Evolutionary conservation across 2,797 vertebrate genomes (phyloP), one percentile per base, ranked within the genome.

Genomic region (Chaetodon trifasciatus): DNA sequence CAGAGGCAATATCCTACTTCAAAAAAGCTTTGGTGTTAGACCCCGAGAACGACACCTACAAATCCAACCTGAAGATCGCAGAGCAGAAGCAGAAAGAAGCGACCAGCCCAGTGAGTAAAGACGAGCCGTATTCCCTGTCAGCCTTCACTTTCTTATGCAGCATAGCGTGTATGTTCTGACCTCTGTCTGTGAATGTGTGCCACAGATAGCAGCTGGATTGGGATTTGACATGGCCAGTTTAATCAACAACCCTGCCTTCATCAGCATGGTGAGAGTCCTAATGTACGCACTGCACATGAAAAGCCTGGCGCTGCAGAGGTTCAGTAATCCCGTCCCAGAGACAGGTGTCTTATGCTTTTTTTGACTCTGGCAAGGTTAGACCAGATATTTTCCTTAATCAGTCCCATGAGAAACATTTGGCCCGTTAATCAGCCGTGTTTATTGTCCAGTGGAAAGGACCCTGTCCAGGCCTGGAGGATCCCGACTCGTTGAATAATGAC

Each of bases 231-330:
- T 99, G 98, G 97, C 98, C 42, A 99, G 98, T 88, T 95, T 99
- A 93, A 99, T 99, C 95, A 99, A 99, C 94, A 99, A 99, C 94
- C 98, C 98, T 39, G 97, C 98, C 53, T 99, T 99, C 94, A 98
- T 99, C 92, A 99, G 98, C 92, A 99, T 99, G 98, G 98, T 99
- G 86, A 97, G 96, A 93, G 17, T 35, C 42, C 37, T 68, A 8
- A 67, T 42, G 47, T 4, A 39, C 49, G 9, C 40, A 23, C 9
- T 11, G 58, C n/a, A n/a, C 62, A 47, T 13, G 32, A 4, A 44
- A 28, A 70, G 10, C 50, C 62, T 9, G 15, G 3, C 16, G 24
- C 55, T 40, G 2, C 3, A 21, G 53, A 64, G 37, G 15, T 19
- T 74, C 46, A 67, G 68, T 44, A 60, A 49, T 21, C 16, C 3